Conservation (phyloP, 1,140 invertebrate genomes). For the Diabrotica undecimpunctata region DNA sequence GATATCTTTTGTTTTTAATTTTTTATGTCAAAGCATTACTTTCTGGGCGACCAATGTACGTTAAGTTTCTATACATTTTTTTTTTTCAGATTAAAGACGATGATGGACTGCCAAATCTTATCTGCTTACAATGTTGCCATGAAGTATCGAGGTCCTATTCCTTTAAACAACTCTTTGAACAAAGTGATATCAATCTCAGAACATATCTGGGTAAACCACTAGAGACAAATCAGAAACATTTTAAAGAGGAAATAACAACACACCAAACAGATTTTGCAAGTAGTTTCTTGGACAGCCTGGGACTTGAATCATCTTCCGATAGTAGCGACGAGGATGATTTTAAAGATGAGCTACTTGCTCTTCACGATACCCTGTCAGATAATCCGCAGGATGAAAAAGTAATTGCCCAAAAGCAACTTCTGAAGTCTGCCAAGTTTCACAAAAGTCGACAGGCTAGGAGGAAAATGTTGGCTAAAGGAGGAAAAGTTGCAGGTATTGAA, state of each 20-base stretch:
- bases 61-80: background rate
- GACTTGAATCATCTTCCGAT: slow-evolving; percentile 35
- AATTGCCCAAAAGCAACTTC: slow-evolving; percentile 44
- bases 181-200: slow-evolving; percentile 47
- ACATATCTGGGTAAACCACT: slow-evolving; percentile 43
- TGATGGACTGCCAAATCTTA: slow-evolving; percentile 48
- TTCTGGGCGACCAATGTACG: too few species aligned
- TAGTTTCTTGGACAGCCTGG: slow-evolving; percentile 31
- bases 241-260: slow-evolving; percentile 28
- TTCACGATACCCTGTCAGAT: slow-evolving; percentile 22
- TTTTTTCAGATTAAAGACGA: slow-evolving; percentile 35
- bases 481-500: slow-evolving; percentile 26
- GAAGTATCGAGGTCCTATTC: slow-evolving; percentile 49
- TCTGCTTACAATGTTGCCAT: slow-evolving; percentile 49
- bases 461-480: slow-evolving; percentile 34
- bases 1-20: too few species aligned
- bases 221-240: slow-evolving; percentile 20
- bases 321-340: slow-evolving; percentile 41
- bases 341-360: slow-evolving; percentile 33
- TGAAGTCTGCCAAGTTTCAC: slow-evolving; percentile 41
- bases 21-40: too few species aligned
- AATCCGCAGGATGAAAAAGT: slow-evolving; percentile 40
- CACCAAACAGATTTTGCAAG: slow-evolving; percentile 30
- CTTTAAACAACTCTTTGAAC: slow-evolving; percentile 51
- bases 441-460: slow-evolving; percentile 40